These are phyloP conservation scores for Zeugodacus cucurbitae DNA, from an alignment of 1,140 invertebrate species.

Conservation along the genomic window DNA sequence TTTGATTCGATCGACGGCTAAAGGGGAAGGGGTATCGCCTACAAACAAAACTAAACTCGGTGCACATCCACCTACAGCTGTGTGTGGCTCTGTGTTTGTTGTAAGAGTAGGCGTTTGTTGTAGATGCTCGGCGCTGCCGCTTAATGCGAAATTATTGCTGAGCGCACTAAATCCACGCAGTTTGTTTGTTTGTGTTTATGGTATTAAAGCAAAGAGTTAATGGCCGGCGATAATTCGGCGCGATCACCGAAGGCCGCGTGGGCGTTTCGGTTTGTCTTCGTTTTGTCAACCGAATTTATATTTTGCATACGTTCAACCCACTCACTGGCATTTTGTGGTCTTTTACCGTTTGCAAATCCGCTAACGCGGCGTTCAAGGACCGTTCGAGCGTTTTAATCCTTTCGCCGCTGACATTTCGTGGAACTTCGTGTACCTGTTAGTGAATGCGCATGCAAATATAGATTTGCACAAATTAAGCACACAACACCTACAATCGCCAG, in stretches of 20 bases:
- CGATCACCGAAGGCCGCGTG: background rate
- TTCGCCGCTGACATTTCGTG: background rate
- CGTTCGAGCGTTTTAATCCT: background rate
- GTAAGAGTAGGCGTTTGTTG: background rate
- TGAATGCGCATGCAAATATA: background rate
- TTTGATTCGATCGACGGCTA: background rate
- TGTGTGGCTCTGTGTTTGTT: background rate
- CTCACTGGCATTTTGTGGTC: background rate
- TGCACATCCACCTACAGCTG: too few relatives aligned
- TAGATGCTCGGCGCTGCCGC: background rate
- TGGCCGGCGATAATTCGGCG: background rate
- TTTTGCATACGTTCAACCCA: background rate
- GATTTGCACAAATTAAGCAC: background rate
- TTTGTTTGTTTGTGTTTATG: background rate
- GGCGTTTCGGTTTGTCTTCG: background rate
- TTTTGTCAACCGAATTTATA: background rate
- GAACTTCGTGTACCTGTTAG: background rate
- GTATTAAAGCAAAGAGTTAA: background rate
- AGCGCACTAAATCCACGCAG: too few relatives aligned
- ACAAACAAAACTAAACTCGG: background rate
- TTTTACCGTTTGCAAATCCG: background rate
- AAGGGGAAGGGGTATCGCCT: background rate
- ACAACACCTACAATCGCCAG: background rate
- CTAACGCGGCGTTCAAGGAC: background rate
- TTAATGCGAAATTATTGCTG: background rate